A percentile compares a stretch with the other conserved stretches of the same genome.
These are phyloP conservation scores for Drosophila bipectinata DNA, from an alignment of 1,140 invertebrate species.

Conservation along the genomic window DNA sequence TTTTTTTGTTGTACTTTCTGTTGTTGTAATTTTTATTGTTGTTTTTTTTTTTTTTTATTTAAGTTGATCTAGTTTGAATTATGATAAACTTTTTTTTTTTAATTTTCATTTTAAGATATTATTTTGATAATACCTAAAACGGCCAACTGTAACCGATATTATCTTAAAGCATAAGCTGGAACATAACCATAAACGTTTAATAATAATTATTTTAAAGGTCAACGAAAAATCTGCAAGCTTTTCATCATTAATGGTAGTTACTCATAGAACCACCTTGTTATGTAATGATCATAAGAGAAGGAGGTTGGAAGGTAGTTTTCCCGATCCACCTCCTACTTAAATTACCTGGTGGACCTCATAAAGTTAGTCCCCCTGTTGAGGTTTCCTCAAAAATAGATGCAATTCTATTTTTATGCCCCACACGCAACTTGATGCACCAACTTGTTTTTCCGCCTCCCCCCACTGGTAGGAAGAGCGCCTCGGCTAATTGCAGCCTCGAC, in stretches of 20 bases:
- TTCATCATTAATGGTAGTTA: constrained; percentile 13
- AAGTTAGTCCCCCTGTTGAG: constrained; percentile 8
- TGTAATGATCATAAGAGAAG: neutral
- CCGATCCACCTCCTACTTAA: constrained; percentile 16
- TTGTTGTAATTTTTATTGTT: too few species aligned
- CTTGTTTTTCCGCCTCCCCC: constrained; percentile 8
- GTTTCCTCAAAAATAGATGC: constrained; percentile 30
- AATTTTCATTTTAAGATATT: too few species aligned
- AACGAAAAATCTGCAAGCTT: too few species aligned
- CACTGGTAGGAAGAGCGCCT: neutral
- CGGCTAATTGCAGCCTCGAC: constrained; percentile 60
- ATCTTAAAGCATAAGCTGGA: too few species aligned
- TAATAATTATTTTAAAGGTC: too few species aligned
- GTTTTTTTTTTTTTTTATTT: too few species aligned
- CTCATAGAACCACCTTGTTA: constrained; percentile 17
- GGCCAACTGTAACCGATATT: too few species aligned
- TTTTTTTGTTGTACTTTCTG: too few species aligned
- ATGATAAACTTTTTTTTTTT: too few species aligned
- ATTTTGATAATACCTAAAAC: too few species aligned
- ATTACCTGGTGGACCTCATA: constrained; percentile 41
- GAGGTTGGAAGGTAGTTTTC: neutral
- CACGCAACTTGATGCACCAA: constrained; percentile 23
- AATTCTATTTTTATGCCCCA: constrained; percentile 63
- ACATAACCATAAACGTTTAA: too few species aligned
- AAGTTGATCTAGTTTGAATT: too few species aligned